Base-by-base conservation (phyloP, 2,113 vertebrate species). In the Sylvilagus bachmani region DNA sequence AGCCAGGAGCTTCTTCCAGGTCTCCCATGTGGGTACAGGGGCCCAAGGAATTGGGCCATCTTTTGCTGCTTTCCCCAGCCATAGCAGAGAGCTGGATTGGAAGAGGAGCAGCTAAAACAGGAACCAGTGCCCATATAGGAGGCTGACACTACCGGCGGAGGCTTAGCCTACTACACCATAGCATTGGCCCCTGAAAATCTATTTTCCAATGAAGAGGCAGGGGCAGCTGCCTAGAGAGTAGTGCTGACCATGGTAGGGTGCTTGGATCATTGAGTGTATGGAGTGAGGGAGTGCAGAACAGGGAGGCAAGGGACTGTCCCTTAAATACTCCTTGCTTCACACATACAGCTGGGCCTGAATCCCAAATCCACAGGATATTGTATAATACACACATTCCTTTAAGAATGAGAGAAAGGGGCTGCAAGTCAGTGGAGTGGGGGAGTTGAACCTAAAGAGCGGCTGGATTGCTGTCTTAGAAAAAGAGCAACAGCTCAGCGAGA, bases 221-320 rank as follows among this genome's bases (percentile, higher is more conserved):
- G 58, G 16, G 62, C 53, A 51, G 21, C 74, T 89, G 61, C 24
- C n/a, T 25, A 7, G 12, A 21, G 70, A 88, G 62, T 17, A 70
- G 73, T 1, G 36, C 61, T 1, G 19, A 12, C 29, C 12, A 17
- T 14, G 38, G 1, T 1, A 33, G 2, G 0, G 16, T 5, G 11
- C 16, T 53, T 21, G 21, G 31, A 29, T 61, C 58, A 36, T 17
- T 22, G 14, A 38, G 33, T 29, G 10, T 44, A 2, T 29, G 55
- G 36, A 11, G 22, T 10, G 29, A 2, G 12, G 25, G 51, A 4
- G 8, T 31, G 51, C 25, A n/a, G 62, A 29, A 66, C 3, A 33
- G 10, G 67, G 5, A 64, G 79, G n/a, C 62, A 19, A 86, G 53
- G 12, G 6, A 29, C 64, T 49, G 5, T 21, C 11, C 10, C 14